phyloP scores from a whole-genome alignment of 2,797 vertebrate genomes.

The Pipistrellus pipistrellus region DNA sequence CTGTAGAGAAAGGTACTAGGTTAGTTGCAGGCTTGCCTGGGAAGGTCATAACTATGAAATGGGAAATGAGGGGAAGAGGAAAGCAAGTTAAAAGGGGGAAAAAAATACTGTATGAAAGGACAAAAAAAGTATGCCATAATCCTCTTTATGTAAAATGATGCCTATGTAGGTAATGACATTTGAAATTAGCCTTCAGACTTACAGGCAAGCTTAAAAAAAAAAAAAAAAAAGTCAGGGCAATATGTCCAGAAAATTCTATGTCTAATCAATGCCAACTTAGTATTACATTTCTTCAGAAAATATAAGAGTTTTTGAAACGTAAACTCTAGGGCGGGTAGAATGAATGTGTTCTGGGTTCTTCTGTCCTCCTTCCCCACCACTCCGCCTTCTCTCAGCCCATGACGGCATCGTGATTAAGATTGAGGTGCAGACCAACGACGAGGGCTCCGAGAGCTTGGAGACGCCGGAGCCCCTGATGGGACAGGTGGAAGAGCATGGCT shows the following conservation, averaged over 20 bases:
- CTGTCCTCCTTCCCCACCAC: neutral
- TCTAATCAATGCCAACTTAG: neutral
- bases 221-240: neutral
- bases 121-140: neutral
- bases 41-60: neutral
- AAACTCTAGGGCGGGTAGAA: neutral
- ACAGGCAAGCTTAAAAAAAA: neutral
- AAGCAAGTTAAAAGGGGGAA: neutral
- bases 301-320: neutral
- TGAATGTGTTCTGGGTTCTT: conserved; percentile 44
- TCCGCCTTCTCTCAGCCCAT: conserved; percentile 70
- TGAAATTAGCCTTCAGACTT: neutral
- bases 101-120: neutral
- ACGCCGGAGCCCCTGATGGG: conserved; percentile 81
- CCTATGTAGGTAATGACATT: neutral
- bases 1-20: neutral
- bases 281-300: neutral
- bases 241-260: conserved; percentile 11
- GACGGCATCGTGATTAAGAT: conserved; percentile 90
- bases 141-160: neutral
- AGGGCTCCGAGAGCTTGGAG: conserved; percentile 88
- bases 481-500: conserved; percentile 85
- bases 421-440: conserved; percentile 88
- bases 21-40: neutral
- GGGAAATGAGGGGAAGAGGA: neutral